Evolutionary conservation across 2,888 invertebrate genomes (phyloP).

Genomic region (Lasioglossum morio): DNA sequence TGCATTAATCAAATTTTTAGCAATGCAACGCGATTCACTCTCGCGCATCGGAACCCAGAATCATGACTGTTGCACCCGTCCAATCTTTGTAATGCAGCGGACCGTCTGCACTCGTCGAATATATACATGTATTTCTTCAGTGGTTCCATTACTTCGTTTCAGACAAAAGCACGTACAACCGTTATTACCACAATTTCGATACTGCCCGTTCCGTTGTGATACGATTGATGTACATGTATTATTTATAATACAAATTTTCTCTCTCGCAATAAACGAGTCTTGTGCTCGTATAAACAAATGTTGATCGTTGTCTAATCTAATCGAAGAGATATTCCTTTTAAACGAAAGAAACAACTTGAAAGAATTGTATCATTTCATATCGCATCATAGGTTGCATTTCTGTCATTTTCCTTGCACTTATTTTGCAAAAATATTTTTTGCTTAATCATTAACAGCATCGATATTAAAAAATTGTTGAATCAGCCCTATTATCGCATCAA

Average conservation of each 20-base stretch:
- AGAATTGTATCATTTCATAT: no score
- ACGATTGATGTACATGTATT: not conserved
- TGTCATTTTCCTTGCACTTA: no score
- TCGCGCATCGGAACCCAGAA: not conserved
- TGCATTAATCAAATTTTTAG: not conserved
- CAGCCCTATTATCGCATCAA: no score
- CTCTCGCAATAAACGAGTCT: not conserved
- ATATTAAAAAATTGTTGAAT: no score
- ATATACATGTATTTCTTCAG: not conserved
- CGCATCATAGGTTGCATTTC: no score
- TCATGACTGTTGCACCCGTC: not conserved
- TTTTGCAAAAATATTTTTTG: no score
- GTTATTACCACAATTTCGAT: not conserved
- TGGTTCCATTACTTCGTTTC: constrained; percentile 5
- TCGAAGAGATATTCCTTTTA: no score
- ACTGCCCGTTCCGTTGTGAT: not conserved
- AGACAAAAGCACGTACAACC: not conserved
- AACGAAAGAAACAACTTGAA: no score
- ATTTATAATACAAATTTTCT: not conserved
- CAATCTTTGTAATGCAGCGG: constrained; percentile 6
- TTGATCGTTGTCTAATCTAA: no score
- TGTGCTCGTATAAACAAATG: no score
- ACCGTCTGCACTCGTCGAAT: not conserved
- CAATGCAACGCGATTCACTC: not conserved
- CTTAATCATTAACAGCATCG: no score